A percentile compares a stretch with the other conserved stretches of the same genome.
Conservation (phyloP, 2,797 vertebrate species). For the Podarcis lilfordi region DNA sequence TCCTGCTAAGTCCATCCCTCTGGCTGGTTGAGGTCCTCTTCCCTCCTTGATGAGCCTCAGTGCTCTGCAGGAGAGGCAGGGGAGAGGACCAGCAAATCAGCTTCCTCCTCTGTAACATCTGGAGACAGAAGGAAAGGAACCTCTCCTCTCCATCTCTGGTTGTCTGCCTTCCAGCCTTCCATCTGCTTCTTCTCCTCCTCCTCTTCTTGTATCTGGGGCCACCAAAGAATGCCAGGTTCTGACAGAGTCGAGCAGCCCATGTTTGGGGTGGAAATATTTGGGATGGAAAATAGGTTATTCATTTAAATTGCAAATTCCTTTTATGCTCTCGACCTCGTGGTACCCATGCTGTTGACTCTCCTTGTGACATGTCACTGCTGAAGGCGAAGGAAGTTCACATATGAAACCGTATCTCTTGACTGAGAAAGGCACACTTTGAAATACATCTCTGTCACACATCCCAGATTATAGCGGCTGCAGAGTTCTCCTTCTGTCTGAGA, state of each 20-base stretch:
- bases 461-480: background rate
- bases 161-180: no score
- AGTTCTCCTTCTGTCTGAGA: background rate
- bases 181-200: no score
- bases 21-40: no score
- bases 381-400: background rate
- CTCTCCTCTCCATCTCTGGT: no score
- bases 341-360: background rate
- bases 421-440: constrained; percentile 1
- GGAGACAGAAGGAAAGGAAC: no score
- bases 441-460: fast-evolving
- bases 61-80: no score
- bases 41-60: no score
- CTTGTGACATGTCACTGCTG: background rate
- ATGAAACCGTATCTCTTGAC: fast-evolving
- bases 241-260: background rate
- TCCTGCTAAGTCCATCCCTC: no score
- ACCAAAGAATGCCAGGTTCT: background rate
- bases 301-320: background rate
- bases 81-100: no score
- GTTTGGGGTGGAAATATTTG: background rate
- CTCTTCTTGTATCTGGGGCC: no score
- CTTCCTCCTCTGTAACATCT: no score
- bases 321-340: background rate
- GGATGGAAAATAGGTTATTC: background rate